Percentiles rank a stretch among this genome's conserved stretches.
Evolutionary conservation across 2,888 invertebrate species (phyloP).

Genomic region (Noctua fimbriata): DNA sequence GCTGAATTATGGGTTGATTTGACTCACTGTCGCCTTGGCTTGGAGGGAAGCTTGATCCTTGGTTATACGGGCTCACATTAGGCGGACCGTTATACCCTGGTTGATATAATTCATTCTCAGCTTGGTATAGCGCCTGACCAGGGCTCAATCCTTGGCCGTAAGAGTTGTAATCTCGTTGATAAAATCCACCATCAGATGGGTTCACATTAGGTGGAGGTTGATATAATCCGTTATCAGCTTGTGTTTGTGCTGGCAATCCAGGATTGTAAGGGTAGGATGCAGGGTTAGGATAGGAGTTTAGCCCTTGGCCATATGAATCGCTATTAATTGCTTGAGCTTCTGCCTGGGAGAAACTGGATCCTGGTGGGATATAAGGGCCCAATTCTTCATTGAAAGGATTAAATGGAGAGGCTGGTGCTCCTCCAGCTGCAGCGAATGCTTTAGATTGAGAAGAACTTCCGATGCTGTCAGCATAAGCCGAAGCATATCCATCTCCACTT

Average conservation of each 20-base stretch:
- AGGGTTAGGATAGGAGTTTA: slow-evolving; percentile 39
- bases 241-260: slow-evolving; percentile 40
- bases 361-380: slow-evolving; percentile 26
- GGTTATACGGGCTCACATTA: slow-evolving; percentile 24
- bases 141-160: slow-evolving; percentile 13
- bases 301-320: slow-evolving; percentile 32
- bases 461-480: slow-evolving; percentile 19
- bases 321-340: slow-evolving; percentile 37
- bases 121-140: slow-evolving; percentile 27
- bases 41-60: slow-evolving; percentile 36
- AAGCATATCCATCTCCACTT: slow-evolving; percentile 27
- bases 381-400: slow-evolving; percentile 43
- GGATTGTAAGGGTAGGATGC: slow-evolving; percentile 36
- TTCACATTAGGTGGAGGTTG: slow-evolving; percentile 18
- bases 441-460: slow-evolving; percentile 19
- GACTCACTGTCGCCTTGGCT: slow-evolving; percentile 47
- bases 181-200: slow-evolving; percentile 13
- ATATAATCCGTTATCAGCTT: slow-evolving; percentile 36
- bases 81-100: not conserved
- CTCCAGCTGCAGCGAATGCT: slow-evolving; percentile 20
- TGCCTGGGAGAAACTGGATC: slow-evolving; percentile 35
- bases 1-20: slow-evolving; percentile 34
- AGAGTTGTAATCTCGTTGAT: slow-evolving; percentile 33
- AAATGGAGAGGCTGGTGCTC: slow-evolving; percentile 9
- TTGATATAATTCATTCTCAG: slow-evolving; percentile 30